Evolutionary conservation across 1,140 invertebrate species (phyloP).

Genomic region (Stegodyphus dumicola): DNA sequence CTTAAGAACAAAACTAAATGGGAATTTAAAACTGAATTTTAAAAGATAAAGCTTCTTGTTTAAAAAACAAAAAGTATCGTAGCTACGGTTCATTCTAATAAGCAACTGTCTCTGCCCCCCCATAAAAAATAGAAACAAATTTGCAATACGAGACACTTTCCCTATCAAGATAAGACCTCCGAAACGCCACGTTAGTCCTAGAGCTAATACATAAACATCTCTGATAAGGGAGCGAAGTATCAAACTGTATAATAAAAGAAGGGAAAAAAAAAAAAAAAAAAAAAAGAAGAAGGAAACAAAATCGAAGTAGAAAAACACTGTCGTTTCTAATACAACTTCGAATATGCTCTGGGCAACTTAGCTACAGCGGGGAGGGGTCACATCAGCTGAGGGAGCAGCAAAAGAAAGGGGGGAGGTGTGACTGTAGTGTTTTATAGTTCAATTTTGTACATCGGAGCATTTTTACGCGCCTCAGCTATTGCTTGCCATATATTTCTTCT

Average conservation of each 20-base stretch:
- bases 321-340: slow-evolving; percentile 49
- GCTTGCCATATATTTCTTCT: slow-evolving; percentile 54
- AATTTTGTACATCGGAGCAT: slow-evolving; percentile 59
- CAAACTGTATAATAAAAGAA: neutral
- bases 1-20: no score
- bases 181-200: neutral
- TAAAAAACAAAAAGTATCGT: no score
- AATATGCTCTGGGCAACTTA: slow-evolving; percentile 17
- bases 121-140: no score
- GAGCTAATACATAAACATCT: neutral
- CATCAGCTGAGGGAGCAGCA: slow-evolving; percentile 5
- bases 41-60: no score
- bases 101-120: no score
- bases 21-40: no score
- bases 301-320: neutral
- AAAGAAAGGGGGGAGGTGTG: slow-evolving; percentile 28
- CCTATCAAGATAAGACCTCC: no score
- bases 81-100: no score
- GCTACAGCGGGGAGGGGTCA: neutral
- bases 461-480: slow-evolving; percentile 54
- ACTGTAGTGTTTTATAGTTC: slow-evolving; percentile 61
- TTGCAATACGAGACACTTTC: no score
- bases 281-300: neutral
- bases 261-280: neutral
- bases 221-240: neutral